Percentiles rank a stretch among this genome's conserved stretches.
Evolutionary conservation across 2,888 invertebrate genomes (phyloP).

Genomic region (Oscheius onirici): DNA sequence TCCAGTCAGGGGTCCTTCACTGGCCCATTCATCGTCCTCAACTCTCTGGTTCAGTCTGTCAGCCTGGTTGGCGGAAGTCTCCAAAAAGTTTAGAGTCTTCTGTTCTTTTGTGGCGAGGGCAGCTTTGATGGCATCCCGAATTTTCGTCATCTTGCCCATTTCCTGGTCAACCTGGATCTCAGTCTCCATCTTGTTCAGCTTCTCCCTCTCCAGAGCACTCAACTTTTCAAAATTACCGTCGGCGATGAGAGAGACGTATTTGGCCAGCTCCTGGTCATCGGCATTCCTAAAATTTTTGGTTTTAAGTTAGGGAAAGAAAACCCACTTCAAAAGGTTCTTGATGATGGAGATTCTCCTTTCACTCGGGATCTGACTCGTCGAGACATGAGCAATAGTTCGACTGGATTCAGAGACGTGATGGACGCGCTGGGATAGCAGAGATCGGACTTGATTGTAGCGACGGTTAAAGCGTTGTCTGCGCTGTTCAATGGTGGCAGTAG

Average conservation of each 20-base stretch:
- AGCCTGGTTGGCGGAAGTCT: constrained; percentile 8
- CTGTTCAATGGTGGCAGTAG: constrained; percentile 39
- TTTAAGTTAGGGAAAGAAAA: background rate
- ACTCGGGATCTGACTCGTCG: constrained; percentile 27
- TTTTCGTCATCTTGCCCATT: constrained; percentile 25
- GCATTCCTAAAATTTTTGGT: constrained; percentile 35
- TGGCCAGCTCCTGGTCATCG: constrained; percentile 44
- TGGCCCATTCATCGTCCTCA: constrained; percentile 19
- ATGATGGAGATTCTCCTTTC: constrained; percentile 42
- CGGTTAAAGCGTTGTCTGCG: constrained; percentile 46
- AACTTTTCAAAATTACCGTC: constrained; percentile 50
- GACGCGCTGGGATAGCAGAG: constrained; percentile 23
- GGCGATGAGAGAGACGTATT: constrained; percentile 47
- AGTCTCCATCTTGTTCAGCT: constrained; percentile 17
- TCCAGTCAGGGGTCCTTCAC: background rate
- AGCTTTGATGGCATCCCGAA: constrained; percentile 27
- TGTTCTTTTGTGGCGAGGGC: constrained; percentile 31
- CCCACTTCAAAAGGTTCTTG: constrained; percentile 38
- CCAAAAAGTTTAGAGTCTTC: constrained; percentile 28
- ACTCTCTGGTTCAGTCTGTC: constrained; percentile 1
- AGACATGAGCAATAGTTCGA: background rate
- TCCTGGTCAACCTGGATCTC: constrained; percentile 23
- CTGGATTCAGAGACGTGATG: constrained; percentile 7
- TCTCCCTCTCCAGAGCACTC: constrained; percentile 31
- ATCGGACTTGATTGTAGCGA: constrained; percentile 40